Base-by-base conservation (phyloP, 2,888 invertebrate species). In the Chelonus formosanus region DNA sequence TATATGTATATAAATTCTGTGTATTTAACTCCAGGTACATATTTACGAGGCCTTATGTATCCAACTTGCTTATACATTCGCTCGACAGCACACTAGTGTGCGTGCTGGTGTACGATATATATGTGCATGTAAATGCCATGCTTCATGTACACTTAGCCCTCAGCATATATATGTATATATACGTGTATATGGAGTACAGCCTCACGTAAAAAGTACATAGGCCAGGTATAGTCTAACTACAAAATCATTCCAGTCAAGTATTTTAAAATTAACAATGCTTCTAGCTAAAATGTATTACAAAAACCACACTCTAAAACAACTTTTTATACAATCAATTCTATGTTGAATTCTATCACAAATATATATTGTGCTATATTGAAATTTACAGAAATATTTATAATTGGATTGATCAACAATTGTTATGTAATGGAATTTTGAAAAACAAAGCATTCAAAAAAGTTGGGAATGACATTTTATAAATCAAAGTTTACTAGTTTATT, bases 221-320 rank as follows among this genome's bases (percentile, higher is more conserved):
- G 70, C 70, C 76, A 74, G 70, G 71, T 79, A 79, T 77, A 78
- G 61, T 68, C 63, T 57, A 64, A 62, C 64, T 69, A 63, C 47
- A 72, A 72, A 73, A 73, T 72, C 65, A 69, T 70, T 54, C 67
- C 61, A 36, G 62, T 64, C 60, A 60, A 50, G 73, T 71, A 73
- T 80, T 80, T 80, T 79, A 76, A 76, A 80, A 81, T 81, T 80
- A 79, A 73, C 76, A 73, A 71, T 32, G 20, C 31, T 10, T 20
- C 48, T 20, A 20, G 10, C 20, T 48, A 10, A 31, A 48, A 48
- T 20, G 31, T 20, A 48, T 20, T 20, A 48, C 5, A 48, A 48
- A 48, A 48, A 48, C n/a, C 5, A 48, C 10, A 48, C 20, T 20
- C 20, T 20, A 48, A 48, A 48, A 31, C 48, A 48, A 48, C 48